Evolutionary conservation across 2,888 invertebrate genomes (phyloP).

Genomic region (Spodoptera littoralis): DNA sequence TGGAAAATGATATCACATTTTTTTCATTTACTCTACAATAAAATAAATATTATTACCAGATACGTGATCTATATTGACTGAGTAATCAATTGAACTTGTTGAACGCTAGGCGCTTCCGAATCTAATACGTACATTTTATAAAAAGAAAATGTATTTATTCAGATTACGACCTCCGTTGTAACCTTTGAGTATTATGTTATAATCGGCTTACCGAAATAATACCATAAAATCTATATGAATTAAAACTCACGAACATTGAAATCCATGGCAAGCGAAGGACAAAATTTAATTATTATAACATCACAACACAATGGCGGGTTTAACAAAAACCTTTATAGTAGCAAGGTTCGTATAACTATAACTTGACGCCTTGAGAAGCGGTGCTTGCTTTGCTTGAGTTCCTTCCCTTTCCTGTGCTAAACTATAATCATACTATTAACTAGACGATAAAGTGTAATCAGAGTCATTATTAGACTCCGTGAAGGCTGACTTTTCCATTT

Average conservation of each 20-base stretch:
- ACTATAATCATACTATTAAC: slow-evolving; percentile 71
- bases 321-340: slow-evolving; percentile 49
- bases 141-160: no score
- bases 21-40: no score
- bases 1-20: no score
- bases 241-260: background rate
- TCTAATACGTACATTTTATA: no score
- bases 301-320: slow-evolving; percentile 47
- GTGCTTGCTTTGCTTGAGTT: slow-evolving; percentile 62
- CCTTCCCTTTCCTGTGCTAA: slow-evolving; percentile 81
- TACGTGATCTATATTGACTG: no score
- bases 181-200: background rate
- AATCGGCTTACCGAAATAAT: background rate
- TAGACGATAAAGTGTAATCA: slow-evolving; percentile 60
- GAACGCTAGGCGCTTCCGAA: no score
- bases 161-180: no score
- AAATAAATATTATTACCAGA: no score
- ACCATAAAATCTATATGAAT: background rate
- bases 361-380: slow-evolving; percentile 75
- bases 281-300: slow-evolving; percentile 15
- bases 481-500: slow-evolving; percentile 71
- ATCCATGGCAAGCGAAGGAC: slow-evolving; percentile 1
- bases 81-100: no score
- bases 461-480: slow-evolving; percentile 61
- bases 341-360: slow-evolving; percentile 63